A percentile compares a stretch with the other conserved stretches of the same genome.
Evolutionary conservation across 2,113 vertebrate genomes (phyloP).

Genomic region (Mastomys coucha): DNA sequence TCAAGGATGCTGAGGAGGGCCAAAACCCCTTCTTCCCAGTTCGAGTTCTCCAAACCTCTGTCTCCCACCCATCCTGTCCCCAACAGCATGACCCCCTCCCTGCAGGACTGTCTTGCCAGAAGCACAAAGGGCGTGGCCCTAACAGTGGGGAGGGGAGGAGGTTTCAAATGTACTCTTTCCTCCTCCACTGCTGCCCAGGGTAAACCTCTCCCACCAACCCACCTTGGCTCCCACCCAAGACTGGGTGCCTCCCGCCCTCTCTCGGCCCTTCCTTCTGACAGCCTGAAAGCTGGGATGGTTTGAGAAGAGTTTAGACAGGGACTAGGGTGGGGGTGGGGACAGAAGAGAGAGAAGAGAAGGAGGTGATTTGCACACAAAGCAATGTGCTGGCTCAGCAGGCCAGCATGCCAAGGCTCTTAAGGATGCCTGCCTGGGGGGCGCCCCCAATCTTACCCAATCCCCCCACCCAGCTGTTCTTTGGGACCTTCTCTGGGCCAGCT

Average conservation of each 20-base stretch:
- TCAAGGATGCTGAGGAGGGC: neutral
- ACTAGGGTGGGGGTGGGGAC: constrained; percentile 56
- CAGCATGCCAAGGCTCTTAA: constrained; percentile 56
- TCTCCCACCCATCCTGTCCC: neutral
- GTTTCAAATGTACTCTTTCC: neutral
- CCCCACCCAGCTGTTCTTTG: constrained; percentile 24
- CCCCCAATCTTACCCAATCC: constrained; percentile 38
- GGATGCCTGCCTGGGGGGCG: constrained; percentile 60
- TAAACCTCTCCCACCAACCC: constrained; percentile 15
- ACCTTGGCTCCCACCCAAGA: neutral
- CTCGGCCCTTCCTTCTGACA: neutral
- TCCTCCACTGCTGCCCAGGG: neutral
- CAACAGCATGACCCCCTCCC: neutral
- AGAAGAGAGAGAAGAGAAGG: constrained; percentile 32
- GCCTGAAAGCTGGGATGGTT: constrained; percentile 47
- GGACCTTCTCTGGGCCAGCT: constrained; percentile 27
- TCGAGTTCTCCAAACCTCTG: neutral
- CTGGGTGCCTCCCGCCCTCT: constrained; percentile 39
- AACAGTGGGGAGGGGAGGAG: constrained; percentile 26
- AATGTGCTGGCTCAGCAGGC: constrained; percentile 79
- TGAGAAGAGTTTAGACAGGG: constrained; percentile 71
- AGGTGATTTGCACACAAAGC: constrained; percentile 77
- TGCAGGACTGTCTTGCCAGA: neutral
- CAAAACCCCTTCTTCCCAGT: neutral
- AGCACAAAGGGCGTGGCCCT: constrained; percentile 21